Evolutionary conservation across 2,888 invertebrate species (phyloP), one percentile per base, ranked within the genome.

Genomic region (Sthenelais limicola): DNA sequence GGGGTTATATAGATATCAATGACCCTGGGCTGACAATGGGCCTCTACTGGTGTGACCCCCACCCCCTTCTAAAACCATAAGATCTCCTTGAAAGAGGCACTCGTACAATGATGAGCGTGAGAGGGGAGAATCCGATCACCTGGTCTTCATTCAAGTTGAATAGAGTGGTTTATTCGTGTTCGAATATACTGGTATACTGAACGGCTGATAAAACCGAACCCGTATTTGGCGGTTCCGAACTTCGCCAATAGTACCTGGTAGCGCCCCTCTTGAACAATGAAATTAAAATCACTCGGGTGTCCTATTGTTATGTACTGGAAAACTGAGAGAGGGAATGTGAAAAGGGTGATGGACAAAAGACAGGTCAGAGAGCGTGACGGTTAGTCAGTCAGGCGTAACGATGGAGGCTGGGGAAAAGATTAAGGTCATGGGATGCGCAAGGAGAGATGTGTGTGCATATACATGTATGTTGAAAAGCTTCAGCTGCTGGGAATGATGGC

Each of bases 301-400:
- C n/a, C n/a, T n/a, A n/a, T n/a, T n/a, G n/a, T n/a, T n/a, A n/a
- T n/a, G n/a, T n/a, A n/a, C n/a, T n/a, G n/a, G n/a, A n/a, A n/a
- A n/a, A n/a, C n/a, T n/a, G n/a, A n/a, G n/a, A n/a, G 51, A 24
- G 51, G 51, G 51, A n/a, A 24, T n/a, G 51, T 9, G 51, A 7
- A 9, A 5, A 24, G 51, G 51, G 51, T n/a, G 51, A n/a, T n/a
- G 51, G 21, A 51, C 51, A 51, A 51, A 12, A n/a, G n/a, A 5
- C n/a, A 21, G 51, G 51, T 51, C 51, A 51, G n/a, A 51, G n/a
- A n/a, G 51, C 51, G 26, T 51, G 51, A 51, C 51, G 51, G 51
- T 26, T 18, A 18, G 43, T 9, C 43, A 43, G 18, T 43, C 12
- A 18, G 26, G 21, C 51, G 26, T 51, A 5, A 51, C 51, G 18